Conservation (phyloP, 2,888 invertebrate species). For the Archips crataeganus region DNA sequence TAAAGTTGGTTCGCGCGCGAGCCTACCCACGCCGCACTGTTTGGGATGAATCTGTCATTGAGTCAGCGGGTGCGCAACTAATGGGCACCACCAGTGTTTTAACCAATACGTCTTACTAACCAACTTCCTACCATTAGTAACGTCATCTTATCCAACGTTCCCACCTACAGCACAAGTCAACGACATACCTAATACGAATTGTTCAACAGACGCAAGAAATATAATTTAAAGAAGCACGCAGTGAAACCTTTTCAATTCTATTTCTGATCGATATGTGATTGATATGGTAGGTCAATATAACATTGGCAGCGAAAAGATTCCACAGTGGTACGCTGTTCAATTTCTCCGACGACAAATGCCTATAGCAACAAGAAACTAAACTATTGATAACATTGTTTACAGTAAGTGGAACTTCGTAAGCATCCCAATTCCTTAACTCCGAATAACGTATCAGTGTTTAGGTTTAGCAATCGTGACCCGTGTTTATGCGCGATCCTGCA, state of each 20-base stretch:
- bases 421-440: neutral
- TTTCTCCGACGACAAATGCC: neutral
- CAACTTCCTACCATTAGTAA: slow-evolving; percentile 24
- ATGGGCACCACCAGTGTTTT: slow-evolving; percentile 9
- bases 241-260: too few relatives aligned
- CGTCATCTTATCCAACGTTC: neutral
- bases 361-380: neutral
- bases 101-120: slow-evolving; percentile 30
- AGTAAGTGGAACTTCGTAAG: neutral
- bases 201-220: too few relatives aligned
- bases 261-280: neutral
- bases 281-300: too few relatives aligned
- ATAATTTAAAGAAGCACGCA: too few relatives aligned
- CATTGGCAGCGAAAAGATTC: too few relatives aligned
- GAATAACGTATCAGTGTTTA: slow-evolving; percentile 24
- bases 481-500: neutral
- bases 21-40: slow-evolving; percentile 9
- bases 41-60: slow-evolving; percentile 8
- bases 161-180: neutral
- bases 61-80: slow-evolving; percentile 9
- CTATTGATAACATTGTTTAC: neutral
- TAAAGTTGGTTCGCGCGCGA: neutral
- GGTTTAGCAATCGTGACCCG: slow-evolving; percentile 31
- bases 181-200: too few relatives aligned
- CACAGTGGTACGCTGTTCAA: too few relatives aligned